These are phyloP conservation scores for Ptilodon capucinus DNA, from an alignment of 2,888 invertebrate genomes.

Conservation along the genomic window DNA sequence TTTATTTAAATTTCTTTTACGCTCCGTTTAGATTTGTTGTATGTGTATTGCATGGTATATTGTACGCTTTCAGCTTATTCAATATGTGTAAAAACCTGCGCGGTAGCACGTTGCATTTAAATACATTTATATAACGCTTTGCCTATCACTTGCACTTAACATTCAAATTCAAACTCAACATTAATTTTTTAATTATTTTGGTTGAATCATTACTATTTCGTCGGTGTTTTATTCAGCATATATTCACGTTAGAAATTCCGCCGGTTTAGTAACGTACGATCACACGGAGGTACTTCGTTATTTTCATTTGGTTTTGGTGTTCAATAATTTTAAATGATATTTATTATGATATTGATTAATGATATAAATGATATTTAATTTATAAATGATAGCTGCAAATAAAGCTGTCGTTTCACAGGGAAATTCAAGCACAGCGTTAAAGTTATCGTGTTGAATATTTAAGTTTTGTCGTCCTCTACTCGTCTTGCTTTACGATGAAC, in stretches of 20 bases:
- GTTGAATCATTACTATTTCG: background rate
- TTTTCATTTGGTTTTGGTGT: background rate
- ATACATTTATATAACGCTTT: conserved; percentile 12
- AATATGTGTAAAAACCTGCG: background rate
- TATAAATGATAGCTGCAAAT: background rate
- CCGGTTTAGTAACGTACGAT: background rate
- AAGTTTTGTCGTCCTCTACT: conserved; percentile 29
- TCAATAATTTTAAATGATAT: background rate
- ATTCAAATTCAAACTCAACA: conserved; percentile 1
- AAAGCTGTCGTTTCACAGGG: conserved; percentile 50
- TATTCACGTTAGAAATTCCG: too few species aligned
- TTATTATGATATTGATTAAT: too few species aligned
- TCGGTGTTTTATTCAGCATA: background rate
- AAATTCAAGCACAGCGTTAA: conserved; percentile 55
- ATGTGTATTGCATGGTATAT: conserved; percentile 34
- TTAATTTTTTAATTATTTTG: background rate
- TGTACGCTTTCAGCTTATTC: conserved; percentile 11
- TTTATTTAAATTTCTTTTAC: background rate
- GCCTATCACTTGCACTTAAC: conserved; percentile 14
- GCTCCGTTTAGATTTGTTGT: conserved; percentile 13
- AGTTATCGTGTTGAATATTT: conserved; percentile 54
- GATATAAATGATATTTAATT: too few species aligned
- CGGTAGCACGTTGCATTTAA: conserved; percentile 1
- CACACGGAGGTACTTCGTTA: background rate
- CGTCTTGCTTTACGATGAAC: conserved; percentile 5